phyloP scores from a whole-genome alignment of 2,113 vertebrate species.

The Origma solitaria region DNA sequence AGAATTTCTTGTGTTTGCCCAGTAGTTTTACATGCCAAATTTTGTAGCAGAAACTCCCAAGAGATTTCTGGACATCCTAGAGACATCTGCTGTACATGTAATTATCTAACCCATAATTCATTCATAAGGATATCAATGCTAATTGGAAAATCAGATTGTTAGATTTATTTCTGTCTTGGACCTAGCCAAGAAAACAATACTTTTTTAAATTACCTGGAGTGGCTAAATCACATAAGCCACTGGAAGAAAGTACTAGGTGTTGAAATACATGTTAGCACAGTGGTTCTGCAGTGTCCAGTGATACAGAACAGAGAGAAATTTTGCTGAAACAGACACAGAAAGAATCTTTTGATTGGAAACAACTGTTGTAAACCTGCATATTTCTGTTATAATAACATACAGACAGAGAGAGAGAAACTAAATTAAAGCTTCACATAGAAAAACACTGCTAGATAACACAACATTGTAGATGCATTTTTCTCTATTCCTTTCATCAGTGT shows the following conservation, averaged over 20 bases:
- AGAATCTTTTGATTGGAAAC: neutral
- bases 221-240: neutral
- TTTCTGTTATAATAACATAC: neutral
- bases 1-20: neutral
- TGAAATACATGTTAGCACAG: neutral
- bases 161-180: neutral
- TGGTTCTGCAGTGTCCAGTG: neutral
- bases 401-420: neutral
- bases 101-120: neutral
- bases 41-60: neutral
- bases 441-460: neutral
- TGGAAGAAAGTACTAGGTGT: neutral
- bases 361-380: neutral
- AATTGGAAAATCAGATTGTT: neutral
- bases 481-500: neutral
- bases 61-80: neutral
- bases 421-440: neutral
- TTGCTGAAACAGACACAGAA: neutral
- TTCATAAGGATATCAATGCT: neutral
- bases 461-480: neutral
- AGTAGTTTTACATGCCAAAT: neutral
- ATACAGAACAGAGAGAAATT: neutral
- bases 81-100: neutral
- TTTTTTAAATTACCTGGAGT: neutral
- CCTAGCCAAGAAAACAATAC: neutral